These are phyloP conservation scores for Pyrocephalus nanus DNA, from an alignment of 2,797 vertebrate species.

Conservation along the genomic window DNA sequence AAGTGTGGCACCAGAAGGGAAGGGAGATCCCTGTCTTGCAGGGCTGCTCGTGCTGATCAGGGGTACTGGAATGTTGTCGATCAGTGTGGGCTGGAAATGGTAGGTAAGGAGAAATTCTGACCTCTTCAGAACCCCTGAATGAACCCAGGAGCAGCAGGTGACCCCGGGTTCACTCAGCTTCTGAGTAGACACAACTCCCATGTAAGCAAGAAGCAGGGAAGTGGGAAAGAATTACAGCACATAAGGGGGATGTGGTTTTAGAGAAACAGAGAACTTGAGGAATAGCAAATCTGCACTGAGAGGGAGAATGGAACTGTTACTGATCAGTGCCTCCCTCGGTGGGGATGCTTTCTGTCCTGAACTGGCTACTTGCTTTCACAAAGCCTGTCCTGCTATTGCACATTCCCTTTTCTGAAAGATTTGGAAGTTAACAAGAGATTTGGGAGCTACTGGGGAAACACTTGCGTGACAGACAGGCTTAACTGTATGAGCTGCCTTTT, in stretches of 20 bases:
- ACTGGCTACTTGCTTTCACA: neutral
- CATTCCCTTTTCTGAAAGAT: neutral
- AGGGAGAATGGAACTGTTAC: neutral
- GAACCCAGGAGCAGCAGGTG: neutral
- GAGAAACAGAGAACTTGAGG: neutral
- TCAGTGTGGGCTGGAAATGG: neutral
- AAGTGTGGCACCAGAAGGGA: neutral
- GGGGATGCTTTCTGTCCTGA: neutral
- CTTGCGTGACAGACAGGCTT: neutral
- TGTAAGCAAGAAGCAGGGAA: neutral
- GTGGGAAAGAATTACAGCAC: neutral
- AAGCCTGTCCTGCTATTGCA: neutral
- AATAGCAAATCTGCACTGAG: neutral
- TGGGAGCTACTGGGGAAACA: neutral
- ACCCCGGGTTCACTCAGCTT: neutral
- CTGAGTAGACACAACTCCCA: neutral
- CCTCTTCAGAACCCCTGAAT: neutral
- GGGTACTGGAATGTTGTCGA: neutral
- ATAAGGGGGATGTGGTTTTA: neutral
- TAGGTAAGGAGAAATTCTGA: fast-evolving
- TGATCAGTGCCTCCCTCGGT: neutral
- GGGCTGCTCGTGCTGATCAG: neutral
- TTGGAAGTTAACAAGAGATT: neutral
- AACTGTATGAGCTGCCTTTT: neutral
- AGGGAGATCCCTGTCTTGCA: neutral